Conservation (phyloP, 2,888 invertebrate species). For the Pterostichus madidus region DNA sequence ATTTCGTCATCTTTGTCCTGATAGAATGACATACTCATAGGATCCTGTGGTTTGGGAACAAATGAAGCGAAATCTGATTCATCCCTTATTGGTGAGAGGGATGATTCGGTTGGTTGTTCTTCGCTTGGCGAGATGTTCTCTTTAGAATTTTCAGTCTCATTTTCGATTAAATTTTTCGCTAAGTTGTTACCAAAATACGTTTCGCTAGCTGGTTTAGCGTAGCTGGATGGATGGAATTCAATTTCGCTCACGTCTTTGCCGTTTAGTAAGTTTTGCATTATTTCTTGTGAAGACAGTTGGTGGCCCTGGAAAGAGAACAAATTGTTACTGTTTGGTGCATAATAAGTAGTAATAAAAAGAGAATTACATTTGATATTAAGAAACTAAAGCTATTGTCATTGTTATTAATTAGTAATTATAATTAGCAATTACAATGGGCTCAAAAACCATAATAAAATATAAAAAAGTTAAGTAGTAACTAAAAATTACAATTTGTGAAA, state of each 20-base stretch:
- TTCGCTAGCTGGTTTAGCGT: slow-evolving; percentile 56
- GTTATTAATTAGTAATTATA: too few species aligned
- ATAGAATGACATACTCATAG: slow-evolving; percentile 84
- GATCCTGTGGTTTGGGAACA: slow-evolving; percentile 80
- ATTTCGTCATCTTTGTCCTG: slow-evolving; percentile 81
- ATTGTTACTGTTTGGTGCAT: too few species aligned
- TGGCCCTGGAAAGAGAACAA: slow-evolving; percentile 70
- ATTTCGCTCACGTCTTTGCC: slow-evolving; percentile 77
- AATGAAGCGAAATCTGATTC: slow-evolving; percentile 68
- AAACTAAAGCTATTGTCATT: too few species aligned
- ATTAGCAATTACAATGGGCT: too few species aligned
- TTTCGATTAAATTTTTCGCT: neutral
- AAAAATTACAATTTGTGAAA: too few species aligned
- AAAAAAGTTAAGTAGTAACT: too few species aligned
- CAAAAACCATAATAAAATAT: too few species aligned
- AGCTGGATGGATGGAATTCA: slow-evolving; percentile 73
- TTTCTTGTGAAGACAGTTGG: slow-evolving; percentile 73
- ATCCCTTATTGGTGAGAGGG: slow-evolving; percentile 70
- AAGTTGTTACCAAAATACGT: neutral
- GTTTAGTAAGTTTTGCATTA: slow-evolving; percentile 76
- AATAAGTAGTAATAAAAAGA: too few species aligned
- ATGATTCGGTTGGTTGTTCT: slow-evolving; percentile 17
- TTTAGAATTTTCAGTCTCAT: slow-evolving; percentile 9
- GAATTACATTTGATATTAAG: too few species aligned
- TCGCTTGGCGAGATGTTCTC: slow-evolving; percentile 1